A percentile compares a stretch with the other conserved stretches of the same genome.
phyloP scores from a whole-genome alignment of 1,140 invertebrate species.

The Aphaenogaster ashmeadi region DNA sequence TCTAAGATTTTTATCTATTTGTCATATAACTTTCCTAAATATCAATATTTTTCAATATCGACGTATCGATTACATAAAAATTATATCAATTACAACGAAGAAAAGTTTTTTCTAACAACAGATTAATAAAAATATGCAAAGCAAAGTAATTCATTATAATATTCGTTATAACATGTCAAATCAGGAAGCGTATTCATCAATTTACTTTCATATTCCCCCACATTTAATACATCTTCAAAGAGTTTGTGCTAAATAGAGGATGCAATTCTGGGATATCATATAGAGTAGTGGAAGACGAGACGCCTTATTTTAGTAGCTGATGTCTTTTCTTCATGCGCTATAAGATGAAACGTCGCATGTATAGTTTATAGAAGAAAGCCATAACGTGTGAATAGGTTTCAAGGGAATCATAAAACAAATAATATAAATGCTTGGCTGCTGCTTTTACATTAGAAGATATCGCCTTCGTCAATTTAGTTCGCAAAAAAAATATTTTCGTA shows the following conservation, averaged over 20 bases:
- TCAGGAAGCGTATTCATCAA: neutral
- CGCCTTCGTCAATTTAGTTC: neutral
- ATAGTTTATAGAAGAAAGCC: slow-evolving; percentile 25
- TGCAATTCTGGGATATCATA: neutral
- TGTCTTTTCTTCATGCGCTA: slow-evolving; percentile 10
- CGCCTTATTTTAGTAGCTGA: neutral
- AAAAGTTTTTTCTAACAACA: neutral
- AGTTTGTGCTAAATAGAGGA: neutral
- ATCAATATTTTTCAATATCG: neutral
- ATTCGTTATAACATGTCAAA: neutral
- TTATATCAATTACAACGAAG: slow-evolving; percentile 6
- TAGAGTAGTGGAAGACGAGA: neutral
- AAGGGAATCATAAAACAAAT: slow-evolving; percentile 22
- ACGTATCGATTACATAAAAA: neutral
- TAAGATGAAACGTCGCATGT: slow-evolving; percentile 9
- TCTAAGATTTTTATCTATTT: neutral
- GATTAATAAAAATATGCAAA: neutral
- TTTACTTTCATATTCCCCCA: neutral
- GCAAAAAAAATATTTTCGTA: neutral
- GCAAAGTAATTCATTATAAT: neutral
- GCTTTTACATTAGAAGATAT: slow-evolving; percentile 24
- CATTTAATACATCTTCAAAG: neutral
- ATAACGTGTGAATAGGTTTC: neutral
- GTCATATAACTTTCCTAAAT: neutral
- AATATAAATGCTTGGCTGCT: slow-evolving; percentile 4